These are phyloP conservation scores for Ceratosolen fusciceps DNA, from an alignment of 1,140 invertebrate genomes.

Conservation along the genomic window DNA sequence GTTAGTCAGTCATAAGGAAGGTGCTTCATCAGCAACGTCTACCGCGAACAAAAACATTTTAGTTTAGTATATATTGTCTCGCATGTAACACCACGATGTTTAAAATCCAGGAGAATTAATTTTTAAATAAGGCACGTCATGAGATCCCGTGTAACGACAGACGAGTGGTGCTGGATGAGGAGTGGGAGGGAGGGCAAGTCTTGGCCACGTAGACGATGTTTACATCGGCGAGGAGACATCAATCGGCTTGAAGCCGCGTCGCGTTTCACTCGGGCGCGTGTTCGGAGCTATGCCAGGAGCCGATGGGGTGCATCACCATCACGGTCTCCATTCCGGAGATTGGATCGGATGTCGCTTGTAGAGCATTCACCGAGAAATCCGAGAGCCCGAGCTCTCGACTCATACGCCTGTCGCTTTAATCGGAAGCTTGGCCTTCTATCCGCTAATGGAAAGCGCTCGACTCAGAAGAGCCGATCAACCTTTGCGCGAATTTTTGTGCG, in stretches of 20 bases:
- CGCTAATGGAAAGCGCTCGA: background rate
- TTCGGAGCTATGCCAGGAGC: conserved; percentile 13
- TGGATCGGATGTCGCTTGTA: conserved; percentile 53
- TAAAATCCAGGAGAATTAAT: conserved; percentile 4
- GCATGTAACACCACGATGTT: conserved; percentile 23
- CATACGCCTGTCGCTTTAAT: conserved; percentile 2
- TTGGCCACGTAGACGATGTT: conserved; percentile 34
- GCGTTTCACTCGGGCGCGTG: conserved; percentile 58
- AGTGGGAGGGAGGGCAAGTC: conserved; percentile 22
- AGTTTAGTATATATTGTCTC: conserved; percentile 8
- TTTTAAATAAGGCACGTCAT: conserved; percentile 24
- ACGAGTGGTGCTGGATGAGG: conserved; percentile 36
- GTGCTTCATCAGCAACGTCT: background rate
- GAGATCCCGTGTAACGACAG: conserved; percentile 50
- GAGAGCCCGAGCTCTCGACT: background rate
- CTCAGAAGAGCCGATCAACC: background rate
- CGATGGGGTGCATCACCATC: conserved; percentile 36
- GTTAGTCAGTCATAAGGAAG: background rate
- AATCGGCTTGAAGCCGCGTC: conserved; percentile 47
- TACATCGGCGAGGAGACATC: conserved; percentile 43
- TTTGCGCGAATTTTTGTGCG: too few relatives aligned
- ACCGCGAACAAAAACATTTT: background rate
- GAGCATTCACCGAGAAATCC: conserved; percentile 51
- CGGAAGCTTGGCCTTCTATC: conserved; percentile 15
- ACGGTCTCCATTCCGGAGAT: conserved; percentile 24